Percentiles rank a stretch among this genome's conserved stretches.
Evolutionary conservation across 1,140 invertebrate genomes (phyloP).

Genomic region (Eumaeus atala): DNA sequence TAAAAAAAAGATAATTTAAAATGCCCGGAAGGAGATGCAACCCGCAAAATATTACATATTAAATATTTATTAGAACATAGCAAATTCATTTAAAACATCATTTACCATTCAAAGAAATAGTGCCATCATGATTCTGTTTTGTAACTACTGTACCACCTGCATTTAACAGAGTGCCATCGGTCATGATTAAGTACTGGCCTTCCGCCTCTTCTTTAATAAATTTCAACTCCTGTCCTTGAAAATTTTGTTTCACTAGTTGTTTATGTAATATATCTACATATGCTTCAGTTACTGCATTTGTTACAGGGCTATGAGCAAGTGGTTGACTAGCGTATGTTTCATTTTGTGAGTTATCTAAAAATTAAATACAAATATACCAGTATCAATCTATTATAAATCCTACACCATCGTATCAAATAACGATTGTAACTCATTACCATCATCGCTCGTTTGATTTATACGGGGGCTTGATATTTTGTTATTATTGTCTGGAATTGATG

Average conservation of each 20-base stretch:
- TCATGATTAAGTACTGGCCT: constrained; percentile 44
- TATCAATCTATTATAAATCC: background rate
- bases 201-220: constrained; percentile 45
- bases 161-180: constrained; percentile 33
- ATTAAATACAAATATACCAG: background rate
- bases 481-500: background rate
- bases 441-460: constrained; percentile 12
- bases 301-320: constrained; percentile 7
- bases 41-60: too few species aligned
- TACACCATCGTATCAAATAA: background rate
- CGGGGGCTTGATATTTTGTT: constrained; percentile 7
- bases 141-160: constrained; percentile 40
- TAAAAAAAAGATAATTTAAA: too few species aligned
- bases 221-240: constrained; percentile 49
- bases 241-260: constrained; percentile 35
- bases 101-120: constrained; percentile 47
- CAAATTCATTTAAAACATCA: too few species aligned
- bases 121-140: constrained; percentile 62
- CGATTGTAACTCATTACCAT: constrained; percentile 11
- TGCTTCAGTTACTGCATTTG: constrained; percentile 34
- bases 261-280: constrained; percentile 49
- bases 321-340: constrained; percentile 3
- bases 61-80: too few species aligned
- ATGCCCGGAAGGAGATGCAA: too few species aligned
- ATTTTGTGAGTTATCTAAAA: constrained; percentile 13